Evolutionary conservation across 2,113 vertebrate genomes (phyloP).

Genomic region (Tetraodon nigroviridis): DNA sequence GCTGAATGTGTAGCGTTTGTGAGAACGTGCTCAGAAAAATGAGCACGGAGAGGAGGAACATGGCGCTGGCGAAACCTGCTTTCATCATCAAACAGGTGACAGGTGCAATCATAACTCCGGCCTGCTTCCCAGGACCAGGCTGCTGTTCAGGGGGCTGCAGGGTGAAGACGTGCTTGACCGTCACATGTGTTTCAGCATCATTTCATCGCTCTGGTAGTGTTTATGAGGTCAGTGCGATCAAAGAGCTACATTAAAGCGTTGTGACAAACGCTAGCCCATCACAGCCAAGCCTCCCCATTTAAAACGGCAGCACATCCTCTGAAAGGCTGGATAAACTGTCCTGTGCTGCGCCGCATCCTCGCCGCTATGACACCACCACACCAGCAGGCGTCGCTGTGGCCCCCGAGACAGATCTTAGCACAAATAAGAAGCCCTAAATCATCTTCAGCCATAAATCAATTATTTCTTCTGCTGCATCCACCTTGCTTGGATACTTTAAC

Average conservation of each 20-base stretch:
- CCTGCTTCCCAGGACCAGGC: slow-evolving; percentile 19
- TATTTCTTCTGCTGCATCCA: too few relatives aligned
- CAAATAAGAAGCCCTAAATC: too few relatives aligned
- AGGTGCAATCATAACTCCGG: slow-evolving; percentile 15
- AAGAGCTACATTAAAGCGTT: not conserved
- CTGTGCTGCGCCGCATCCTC: too few relatives aligned
- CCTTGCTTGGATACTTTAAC: too few relatives aligned
- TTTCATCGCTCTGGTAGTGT: not conserved
- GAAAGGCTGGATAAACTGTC: too few relatives aligned
- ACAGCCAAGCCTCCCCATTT: too few relatives aligned
- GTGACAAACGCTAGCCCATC: not conserved
- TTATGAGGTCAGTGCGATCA: not conserved
- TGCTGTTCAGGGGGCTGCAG: slow-evolving; percentile 5
- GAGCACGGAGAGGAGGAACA: slow-evolving; percentile 17
- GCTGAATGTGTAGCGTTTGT: not conserved
- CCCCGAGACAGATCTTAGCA: too few relatives aligned
- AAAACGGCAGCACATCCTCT: too few relatives aligned
- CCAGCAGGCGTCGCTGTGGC: too few relatives aligned
- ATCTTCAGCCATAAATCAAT: too few relatives aligned
- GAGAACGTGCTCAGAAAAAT: not conserved
- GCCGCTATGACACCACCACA: too few relatives aligned
- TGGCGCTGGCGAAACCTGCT: slow-evolving; percentile 3
- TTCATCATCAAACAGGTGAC: slow-evolving; percentile 12
- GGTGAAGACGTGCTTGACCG: not conserved
- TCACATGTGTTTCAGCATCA: not conserved